Conservation (phyloP, 2,888 invertebrate genomes). For the Xanthorhoe spadicearia region DNA sequence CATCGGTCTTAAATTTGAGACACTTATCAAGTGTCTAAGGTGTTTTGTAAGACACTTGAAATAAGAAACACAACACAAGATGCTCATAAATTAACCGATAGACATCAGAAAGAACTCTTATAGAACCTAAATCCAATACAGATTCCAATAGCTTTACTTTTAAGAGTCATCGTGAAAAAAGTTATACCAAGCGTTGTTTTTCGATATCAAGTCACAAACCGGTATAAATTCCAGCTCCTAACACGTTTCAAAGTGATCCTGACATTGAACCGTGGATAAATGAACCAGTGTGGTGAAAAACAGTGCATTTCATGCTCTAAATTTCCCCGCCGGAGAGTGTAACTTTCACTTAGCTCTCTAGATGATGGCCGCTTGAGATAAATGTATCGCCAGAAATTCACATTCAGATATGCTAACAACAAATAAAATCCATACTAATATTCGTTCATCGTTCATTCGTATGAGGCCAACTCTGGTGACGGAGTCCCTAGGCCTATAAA, state of each 20-base stretch:
- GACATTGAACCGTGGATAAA: constrained; percentile 1
- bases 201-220: neutral
- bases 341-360: constrained; percentile 41
- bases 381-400: constrained; percentile 33
- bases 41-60: too few relatives aligned
- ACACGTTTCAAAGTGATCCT: neutral
- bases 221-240: neutral
- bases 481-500: too few relatives aligned
- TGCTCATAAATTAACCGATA: too few relatives aligned
- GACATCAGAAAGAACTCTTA: too few relatives aligned
- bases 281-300: neutral
- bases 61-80: too few relatives aligned
- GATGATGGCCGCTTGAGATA: constrained; percentile 43
- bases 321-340: constrained; percentile 51
- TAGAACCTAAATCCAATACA: too few relatives aligned
- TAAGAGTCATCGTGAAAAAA: neutral
- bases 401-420: too few relatives aligned
- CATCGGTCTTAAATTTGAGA: neutral
- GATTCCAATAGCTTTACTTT: neutral
- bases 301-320: constrained; percentile 19
- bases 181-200: neutral
- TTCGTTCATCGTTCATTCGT: too few relatives aligned
- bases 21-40: too few relatives aligned
- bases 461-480: too few relatives aligned
- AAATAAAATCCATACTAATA: too few relatives aligned